Conservation (phyloP, 2,888 invertebrate genomes). For the Lapara coniferarum region DNA sequence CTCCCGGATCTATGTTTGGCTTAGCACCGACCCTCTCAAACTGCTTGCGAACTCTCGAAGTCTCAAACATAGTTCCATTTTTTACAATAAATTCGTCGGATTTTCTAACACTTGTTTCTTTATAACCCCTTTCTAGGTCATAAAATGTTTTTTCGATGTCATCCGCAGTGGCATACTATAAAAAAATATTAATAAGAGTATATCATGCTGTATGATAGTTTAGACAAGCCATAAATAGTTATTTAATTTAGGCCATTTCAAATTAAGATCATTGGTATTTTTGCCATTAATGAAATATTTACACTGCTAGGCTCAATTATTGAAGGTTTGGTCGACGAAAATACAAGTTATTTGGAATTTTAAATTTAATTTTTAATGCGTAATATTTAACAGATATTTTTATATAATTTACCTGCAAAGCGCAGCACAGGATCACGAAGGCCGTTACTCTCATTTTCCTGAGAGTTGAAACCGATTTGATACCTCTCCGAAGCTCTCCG, state of each 20-base stretch:
- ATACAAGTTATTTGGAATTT: not conserved
- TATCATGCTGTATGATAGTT: not conserved
- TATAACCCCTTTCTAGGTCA: slow-evolving; percentile 37
- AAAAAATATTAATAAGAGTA: slow-evolving; percentile 25
- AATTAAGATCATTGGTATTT: too few species aligned
- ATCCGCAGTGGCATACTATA: slow-evolving; percentile 44
- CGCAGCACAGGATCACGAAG: slow-evolving; percentile 78
- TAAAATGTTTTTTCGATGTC: slow-evolving; percentile 37
- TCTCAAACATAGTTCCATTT: slow-evolving; percentile 48
- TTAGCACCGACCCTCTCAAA: slow-evolving; percentile 39
- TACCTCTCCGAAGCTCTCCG: slow-evolving; percentile 42
- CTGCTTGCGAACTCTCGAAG: slow-evolving; percentile 41
- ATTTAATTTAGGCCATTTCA: too few species aligned
- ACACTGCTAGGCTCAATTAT: too few species aligned
- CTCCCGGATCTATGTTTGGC: slow-evolving; percentile 40
- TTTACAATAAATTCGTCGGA: slow-evolving; percentile 44
- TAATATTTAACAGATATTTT: not conserved
- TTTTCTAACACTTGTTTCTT: slow-evolving; percentile 42
- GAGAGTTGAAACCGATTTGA: slow-evolving; percentile 78
- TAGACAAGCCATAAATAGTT: too few species aligned
- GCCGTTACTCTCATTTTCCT: slow-evolving; percentile 71
- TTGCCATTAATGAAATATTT: too few species aligned
- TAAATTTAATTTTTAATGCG: not conserved
- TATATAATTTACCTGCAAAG: slow-evolving; percentile 67
- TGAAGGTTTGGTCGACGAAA: not conserved